Conservation (phyloP, 2,888 invertebrate genomes). For the Choristoneura rosaceana region DNA sequence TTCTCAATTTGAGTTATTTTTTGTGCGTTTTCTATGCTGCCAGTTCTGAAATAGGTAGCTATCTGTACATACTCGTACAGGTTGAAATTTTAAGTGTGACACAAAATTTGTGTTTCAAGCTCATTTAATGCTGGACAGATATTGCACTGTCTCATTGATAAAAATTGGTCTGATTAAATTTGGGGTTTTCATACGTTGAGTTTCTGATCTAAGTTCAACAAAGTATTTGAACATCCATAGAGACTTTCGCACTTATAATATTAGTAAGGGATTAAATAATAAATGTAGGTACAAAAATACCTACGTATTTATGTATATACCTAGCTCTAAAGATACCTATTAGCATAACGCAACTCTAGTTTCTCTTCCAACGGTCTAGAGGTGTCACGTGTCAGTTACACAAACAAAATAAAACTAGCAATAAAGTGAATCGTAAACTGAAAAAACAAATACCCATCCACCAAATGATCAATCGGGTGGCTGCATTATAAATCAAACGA, state of each 20-base stretch:
- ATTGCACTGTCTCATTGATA: too few species aligned
- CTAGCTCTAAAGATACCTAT: neutral
- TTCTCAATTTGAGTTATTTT: constrained; percentile 3
- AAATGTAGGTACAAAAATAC: too few species aligned
- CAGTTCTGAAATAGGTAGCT: neutral
- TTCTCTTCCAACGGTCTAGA: constrained; percentile 5
- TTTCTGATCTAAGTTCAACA: too few species aligned
- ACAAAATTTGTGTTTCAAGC: too few species aligned
- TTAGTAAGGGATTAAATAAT: too few species aligned
- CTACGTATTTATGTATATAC: neutral
- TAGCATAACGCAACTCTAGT: neutral
- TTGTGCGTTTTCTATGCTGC: constrained; percentile 3
- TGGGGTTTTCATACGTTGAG: too few species aligned
- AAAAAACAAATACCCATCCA: constrained; percentile 69
- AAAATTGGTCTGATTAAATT: too few species aligned
- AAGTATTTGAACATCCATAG: too few species aligned
- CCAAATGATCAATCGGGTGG: constrained; percentile 77
- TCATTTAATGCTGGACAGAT: too few species aligned
- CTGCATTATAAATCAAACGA: constrained; percentile 73
- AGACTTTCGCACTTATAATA: too few species aligned
- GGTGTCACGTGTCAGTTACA: constrained; percentile 36
- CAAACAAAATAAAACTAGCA: constrained; percentile 55
- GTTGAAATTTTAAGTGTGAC: too few species aligned
- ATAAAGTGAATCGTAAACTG: constrained; percentile 61
- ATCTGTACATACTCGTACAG: too few species aligned